A percentile compares a stretch with the other conserved stretches of the same genome.
Conservation (phyloP, 2,888 invertebrate species). For the Cynaeus angustus region DNA sequence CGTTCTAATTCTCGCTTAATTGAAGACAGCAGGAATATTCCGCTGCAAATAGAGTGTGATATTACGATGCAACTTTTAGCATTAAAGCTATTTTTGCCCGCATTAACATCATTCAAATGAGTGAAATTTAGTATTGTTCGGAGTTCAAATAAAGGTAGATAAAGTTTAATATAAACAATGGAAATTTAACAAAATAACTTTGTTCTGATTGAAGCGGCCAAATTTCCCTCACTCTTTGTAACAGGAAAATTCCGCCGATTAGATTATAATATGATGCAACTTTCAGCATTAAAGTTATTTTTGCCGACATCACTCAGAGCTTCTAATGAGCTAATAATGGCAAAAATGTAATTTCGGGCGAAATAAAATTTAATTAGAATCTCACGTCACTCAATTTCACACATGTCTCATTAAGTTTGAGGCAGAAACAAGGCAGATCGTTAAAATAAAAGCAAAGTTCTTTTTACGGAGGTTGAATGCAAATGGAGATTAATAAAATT, state of each 20-base stretch:
- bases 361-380: conserved; percentile 22
- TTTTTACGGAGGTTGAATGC: no score
- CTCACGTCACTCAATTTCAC: not conserved
- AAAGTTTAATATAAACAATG: no score
- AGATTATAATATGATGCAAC: no score
- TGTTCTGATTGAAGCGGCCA: no score
- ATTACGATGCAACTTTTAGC: conserved; percentile 10
- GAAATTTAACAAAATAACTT: no score
- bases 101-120: no score
- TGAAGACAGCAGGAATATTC: conserved; percentile 18
- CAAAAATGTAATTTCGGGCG: not conserved
- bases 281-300: conserved; percentile 7
- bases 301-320: conserved; percentile 6
- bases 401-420: conserved; percentile 2
- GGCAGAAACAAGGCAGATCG: conserved; percentile 7
- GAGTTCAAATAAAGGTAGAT: no score
- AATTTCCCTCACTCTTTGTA: no score
- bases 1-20: conserved; percentile 30
- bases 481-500: conserved; percentile 13
- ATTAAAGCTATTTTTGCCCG: conserved; percentile 5
- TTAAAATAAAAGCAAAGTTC: conserved; percentile 7
- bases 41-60: not conserved
- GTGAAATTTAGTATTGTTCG: no score
- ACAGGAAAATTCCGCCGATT: no score
- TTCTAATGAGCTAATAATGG: conserved; percentile 4